Percentiles rank a stretch among this genome's conserved stretches.
Conservation (phyloP, 2,113 vertebrate species). For the Accipiter virgatus region DNA sequence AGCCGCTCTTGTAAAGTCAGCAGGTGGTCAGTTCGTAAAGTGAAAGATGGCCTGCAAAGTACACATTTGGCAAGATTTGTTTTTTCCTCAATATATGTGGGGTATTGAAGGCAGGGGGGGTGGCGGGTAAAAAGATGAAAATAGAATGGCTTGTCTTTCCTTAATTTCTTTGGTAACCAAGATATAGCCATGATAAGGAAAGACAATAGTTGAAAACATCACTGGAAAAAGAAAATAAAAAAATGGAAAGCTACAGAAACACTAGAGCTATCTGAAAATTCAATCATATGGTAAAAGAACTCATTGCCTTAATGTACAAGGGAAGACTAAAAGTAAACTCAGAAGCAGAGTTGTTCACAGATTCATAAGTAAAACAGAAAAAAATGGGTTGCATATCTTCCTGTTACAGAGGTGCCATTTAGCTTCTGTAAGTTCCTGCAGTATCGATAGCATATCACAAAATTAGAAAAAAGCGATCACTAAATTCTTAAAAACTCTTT, state of each 20-base stretch:
- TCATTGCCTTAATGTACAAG: neutral
- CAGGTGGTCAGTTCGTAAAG: neutral
- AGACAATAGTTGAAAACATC: neutral
- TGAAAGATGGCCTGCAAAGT: neutral
- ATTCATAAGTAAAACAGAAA: neutral
- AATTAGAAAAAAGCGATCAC: neutral
- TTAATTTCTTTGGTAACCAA: neutral
- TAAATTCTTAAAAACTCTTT: neutral
- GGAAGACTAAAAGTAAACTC: neutral
- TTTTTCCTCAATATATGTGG: neutral
- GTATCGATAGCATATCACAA: neutral
- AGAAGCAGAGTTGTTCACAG: neutral
- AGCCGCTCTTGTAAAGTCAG: neutral
- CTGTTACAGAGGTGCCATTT: neutral
- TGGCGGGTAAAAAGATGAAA: neutral
- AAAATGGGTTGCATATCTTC: neutral
- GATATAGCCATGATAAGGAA: neutral
- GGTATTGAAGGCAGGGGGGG: neutral
- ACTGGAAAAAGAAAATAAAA: neutral
- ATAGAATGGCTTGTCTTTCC: neutral
- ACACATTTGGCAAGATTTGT: neutral
- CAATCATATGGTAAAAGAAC: neutral
- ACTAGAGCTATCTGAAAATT: neutral
- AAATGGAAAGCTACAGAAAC: neutral
- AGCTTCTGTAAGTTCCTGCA: neutral